Base-by-base conservation (phyloP, 2,113 vertebrate species). In the Emberiza fucata region DNA sequence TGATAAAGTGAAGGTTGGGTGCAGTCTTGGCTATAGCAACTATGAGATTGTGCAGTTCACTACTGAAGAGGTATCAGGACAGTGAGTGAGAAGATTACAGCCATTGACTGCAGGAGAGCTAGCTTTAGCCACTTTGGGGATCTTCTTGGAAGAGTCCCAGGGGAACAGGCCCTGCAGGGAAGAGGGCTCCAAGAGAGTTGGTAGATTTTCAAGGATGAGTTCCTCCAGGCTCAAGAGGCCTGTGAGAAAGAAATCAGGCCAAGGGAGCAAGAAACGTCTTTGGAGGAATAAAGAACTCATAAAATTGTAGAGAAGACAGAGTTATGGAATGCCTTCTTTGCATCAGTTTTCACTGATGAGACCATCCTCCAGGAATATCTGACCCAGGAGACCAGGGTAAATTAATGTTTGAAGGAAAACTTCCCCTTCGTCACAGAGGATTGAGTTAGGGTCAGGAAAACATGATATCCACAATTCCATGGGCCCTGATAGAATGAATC, bases 151-250 rank as follows among this genome's bases (percentile, higher is more conserved):
- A 47, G 12, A 61, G 28, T 45, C 24, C 14, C 48, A 16, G 18
- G 15, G 23, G 18, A 51, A 33, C 12, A 45, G 6, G 12, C 33
- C 22, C 23, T 39, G 23, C 23, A 45, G 45, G 28, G 23, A 69
- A 45, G 14, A 53, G 28, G 8, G 6, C 0, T 53, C 14, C n/a
- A 53, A 45, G 47, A 37, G 14, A 23, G 8, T 5, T n/a, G 12
- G 47, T 53, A 0, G 1, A 20, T 23, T 15, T 69, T 39, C 39
- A 70, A 45, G 12, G 5, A 10, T 53, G 5, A 13, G 3, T 70
- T 78, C 23, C 28, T 61, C 20, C 8, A 54, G n/a, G 24, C 12
- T 69, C 20, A 53, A 54, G n/a, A 70, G 4, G 9, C 19, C n/a
- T 47, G 2, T 29, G 40, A 40, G 40, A 61, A 78, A 45, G 37